Conservation (phyloP, 1,140 invertebrate genomes). For the Lordiphosa clarofinis region DNA sequence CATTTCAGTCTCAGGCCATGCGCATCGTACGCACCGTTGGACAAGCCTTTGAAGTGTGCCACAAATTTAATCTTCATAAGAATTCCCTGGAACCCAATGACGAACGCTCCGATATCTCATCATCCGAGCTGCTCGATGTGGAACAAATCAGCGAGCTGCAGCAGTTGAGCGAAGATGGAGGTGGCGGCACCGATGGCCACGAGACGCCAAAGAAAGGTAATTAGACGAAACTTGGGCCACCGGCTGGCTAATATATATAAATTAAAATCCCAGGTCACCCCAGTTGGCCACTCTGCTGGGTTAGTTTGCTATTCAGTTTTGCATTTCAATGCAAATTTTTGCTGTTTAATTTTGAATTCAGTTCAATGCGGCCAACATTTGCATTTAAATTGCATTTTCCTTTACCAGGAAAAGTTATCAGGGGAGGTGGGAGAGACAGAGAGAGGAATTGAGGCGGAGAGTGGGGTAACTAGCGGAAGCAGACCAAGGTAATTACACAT, state of each 20-base stretch:
- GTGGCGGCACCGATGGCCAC: constrained; percentile 79
- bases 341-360: constrained; percentile 69
- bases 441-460: no score
- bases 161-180: constrained; percentile 82
- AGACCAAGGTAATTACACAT: background rate
- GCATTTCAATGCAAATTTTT: constrained; percentile 68
- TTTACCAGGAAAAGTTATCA: background rate
- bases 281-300: constrained; percentile 35
- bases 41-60: constrained; percentile 99
- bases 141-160: constrained; percentile 80
- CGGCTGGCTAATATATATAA: constrained; percentile 62
- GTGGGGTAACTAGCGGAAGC: no score
- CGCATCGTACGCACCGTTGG: constrained; percentile 97
- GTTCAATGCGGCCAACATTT: constrained; percentile 61
- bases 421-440: background rate
- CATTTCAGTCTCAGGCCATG: constrained; percentile 97
- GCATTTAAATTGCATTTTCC: constrained; percentile 72
- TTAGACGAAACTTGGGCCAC: constrained; percentile 24
- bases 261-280: constrained; percentile 51
- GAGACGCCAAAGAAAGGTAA: constrained; percentile 82
- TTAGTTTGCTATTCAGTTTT: constrained; percentile 67
- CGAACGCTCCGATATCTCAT: constrained; percentile 83
- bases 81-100: constrained; percentile 83
- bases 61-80: constrained; percentile 89
- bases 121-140: constrained; percentile 81